A percentile compares a stretch with the other conserved stretches of the same genome.
These are phyloP conservation scores for Ardeotis arabs DNA, from an alignment of 2,113 vertebrate species.

Conservation along the genomic window DNA sequence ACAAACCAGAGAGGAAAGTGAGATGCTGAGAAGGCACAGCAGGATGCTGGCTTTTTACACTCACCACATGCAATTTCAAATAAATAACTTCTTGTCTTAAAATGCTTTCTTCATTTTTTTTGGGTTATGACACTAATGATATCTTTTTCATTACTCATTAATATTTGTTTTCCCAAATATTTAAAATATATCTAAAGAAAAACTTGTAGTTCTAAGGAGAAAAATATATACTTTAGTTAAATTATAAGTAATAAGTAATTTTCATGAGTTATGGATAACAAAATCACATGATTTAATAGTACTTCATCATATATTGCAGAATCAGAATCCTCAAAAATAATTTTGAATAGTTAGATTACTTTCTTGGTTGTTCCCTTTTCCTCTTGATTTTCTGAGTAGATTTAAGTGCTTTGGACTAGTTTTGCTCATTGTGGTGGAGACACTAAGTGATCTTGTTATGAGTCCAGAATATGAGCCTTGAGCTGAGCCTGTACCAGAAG, in stretches of 20 bases:
- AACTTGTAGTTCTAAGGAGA: neutral
- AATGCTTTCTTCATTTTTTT: neutral
- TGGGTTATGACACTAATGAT: neutral
- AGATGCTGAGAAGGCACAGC: neutral
- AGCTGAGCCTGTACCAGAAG: neutral
- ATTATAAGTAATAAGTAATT: conserved; percentile 48
- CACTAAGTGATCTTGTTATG: neutral
- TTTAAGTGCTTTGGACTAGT: conserved; percentile 13
- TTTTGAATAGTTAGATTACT: neutral
- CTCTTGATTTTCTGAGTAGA: conserved; percentile 32
- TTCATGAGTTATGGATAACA: conserved; percentile 51
- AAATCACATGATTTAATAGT: conserved; percentile 51
- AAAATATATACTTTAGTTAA: neutral
- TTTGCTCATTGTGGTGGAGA: neutral
- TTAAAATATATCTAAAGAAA: neutral
- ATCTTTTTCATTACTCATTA: neutral
- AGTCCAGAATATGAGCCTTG: neutral
- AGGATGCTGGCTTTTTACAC: neutral
- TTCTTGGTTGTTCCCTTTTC: conserved; percentile 1
- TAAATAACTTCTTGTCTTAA: neutral
- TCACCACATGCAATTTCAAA: neutral
- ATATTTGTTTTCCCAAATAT: neutral
- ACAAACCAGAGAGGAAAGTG: neutral
- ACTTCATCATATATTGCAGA: conserved; percentile 42
- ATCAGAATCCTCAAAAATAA: conserved; percentile 24